phyloP scores from a whole-genome alignment of 2,113 vertebrate species.

The Desmodus rotundus region DNA sequence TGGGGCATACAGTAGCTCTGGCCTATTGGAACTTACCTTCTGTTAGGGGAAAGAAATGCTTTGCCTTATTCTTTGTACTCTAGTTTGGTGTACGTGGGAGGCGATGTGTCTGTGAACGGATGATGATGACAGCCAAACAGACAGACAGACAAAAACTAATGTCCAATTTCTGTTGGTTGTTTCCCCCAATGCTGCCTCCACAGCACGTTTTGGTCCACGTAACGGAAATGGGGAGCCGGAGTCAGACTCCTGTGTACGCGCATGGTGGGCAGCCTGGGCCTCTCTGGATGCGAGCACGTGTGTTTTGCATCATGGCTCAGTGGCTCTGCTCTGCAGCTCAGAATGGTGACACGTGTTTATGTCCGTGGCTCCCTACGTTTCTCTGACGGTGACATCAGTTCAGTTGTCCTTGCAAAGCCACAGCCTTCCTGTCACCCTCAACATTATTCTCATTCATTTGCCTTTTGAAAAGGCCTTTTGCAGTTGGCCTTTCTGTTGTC shows the following conservation, averaged over 20 bases:
- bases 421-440: not conserved
- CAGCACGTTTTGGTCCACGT: not conserved
- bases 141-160: not conserved
- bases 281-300: not conserved
- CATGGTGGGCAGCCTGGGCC: not conserved
- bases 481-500: rapidly evolving
- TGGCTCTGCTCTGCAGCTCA: not conserved
- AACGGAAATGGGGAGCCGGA: not conserved
- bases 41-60: not conserved
- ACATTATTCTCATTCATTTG: not conserved
- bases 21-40: not conserved
- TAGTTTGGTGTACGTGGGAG: not conserved
- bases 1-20: not conserved
- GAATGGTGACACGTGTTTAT: not conserved
- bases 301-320: rapidly evolving
- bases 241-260: not conserved
- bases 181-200: not conserved
- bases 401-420: not conserved
- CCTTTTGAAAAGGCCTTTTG: not conserved
- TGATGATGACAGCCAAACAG: not conserved
- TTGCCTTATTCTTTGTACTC: not conserved
- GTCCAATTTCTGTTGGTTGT: not conserved
- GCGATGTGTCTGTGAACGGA: not conserved
- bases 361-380: not conserved
- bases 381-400: not conserved